phyloP scores from a whole-genome alignment of 2,888 invertebrate genomes.

The Acholoe squamosa region DNA sequence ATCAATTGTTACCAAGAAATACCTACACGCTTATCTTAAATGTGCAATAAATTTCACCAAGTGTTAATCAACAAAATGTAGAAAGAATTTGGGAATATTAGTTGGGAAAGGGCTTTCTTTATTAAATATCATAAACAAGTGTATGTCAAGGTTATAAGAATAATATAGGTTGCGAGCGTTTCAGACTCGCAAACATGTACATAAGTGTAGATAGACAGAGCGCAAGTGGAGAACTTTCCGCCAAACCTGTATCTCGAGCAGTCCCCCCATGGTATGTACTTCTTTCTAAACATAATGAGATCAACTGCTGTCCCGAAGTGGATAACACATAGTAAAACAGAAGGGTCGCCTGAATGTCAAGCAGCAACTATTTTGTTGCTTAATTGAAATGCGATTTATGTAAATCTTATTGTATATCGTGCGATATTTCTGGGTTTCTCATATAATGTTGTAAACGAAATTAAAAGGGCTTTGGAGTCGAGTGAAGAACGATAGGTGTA shows the following conservation, averaged over 20 bases:
- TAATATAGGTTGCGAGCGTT: background rate
- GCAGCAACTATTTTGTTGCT: background rate
- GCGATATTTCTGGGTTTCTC: background rate
- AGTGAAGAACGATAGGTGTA: background rate
- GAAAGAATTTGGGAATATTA: background rate
- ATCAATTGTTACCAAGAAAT: background rate
- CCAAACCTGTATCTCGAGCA: background rate
- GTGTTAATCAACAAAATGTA: background rate
- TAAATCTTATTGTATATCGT: background rate
- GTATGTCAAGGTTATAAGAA: background rate
- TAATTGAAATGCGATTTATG: background rate
- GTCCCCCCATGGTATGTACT: slow-evolving; percentile 28
- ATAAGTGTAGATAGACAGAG: slow-evolving; percentile 1
- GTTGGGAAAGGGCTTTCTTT: background rate
- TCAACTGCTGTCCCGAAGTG: background rate
- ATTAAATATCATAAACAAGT: background rate
- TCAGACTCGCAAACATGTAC: background rate
- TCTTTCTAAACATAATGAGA: background rate
- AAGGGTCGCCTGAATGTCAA: background rate
- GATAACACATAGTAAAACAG: background rate
- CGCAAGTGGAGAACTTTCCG: background rate
- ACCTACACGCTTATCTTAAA: background rate
- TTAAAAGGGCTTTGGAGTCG: background rate
- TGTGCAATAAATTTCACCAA: background rate
- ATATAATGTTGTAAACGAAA: background rate